Conservation (phyloP, 2,888 invertebrate genomes). For the Eueremaeus valkanovi region DNA sequence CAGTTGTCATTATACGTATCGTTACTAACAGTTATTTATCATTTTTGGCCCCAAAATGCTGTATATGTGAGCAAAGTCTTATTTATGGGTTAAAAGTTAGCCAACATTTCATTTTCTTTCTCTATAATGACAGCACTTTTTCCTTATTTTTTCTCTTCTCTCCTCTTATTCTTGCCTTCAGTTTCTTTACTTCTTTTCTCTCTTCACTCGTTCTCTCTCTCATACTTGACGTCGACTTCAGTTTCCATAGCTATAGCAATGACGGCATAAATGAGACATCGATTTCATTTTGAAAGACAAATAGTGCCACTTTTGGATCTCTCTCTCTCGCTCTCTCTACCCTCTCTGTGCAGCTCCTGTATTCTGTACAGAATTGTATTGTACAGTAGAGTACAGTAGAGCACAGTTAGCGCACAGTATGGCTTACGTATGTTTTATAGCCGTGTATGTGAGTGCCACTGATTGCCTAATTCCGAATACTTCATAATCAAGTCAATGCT, state of each 20-base stretch:
- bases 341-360: too few species aligned
- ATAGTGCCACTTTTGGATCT: conserved; percentile 4
- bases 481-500: conserved; percentile 29
- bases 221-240: conserved; percentile 24
- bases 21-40: not conserved
- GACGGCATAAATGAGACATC: conserved; percentile 36
- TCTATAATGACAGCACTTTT: not conserved
- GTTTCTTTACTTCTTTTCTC: not conserved
- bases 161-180: too few species aligned
- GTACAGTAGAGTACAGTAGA: too few species aligned
- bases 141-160: not conserved
- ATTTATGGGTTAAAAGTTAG: conserved; percentile 3
- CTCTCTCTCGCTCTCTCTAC: too few species aligned
- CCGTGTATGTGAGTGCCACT: not conserved
- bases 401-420: not conserved
- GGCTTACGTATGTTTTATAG: not conserved
- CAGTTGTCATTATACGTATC: not conserved
- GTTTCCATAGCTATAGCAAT: conserved; percentile 32
- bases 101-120: not conserved
- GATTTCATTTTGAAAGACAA: conserved; percentile 35
- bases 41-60: not conserved
- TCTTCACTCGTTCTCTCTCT: not conserved
- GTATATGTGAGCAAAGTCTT: not conserved
- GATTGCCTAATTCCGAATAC: conserved; percentile 33
- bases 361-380: too few species aligned